Conservation (phyloP, 2,797 vertebrate species). For the Bradypodion pumilum region DNA sequence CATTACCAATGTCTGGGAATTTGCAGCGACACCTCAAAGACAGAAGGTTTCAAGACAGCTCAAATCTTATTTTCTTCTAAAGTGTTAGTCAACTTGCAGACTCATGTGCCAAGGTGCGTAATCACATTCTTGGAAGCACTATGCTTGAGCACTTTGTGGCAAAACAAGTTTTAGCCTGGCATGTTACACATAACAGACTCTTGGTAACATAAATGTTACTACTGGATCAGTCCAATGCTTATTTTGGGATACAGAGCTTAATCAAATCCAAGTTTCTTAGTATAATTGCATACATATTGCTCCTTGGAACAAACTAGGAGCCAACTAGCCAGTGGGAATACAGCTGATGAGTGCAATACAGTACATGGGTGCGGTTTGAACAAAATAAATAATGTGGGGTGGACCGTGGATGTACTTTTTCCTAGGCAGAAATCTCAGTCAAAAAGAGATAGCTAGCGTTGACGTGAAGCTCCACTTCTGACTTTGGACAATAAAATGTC, state of each 20-base stretch:
- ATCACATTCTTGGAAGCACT: neutral
- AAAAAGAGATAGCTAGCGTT: conserved; percentile 9
- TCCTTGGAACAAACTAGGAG: neutral
- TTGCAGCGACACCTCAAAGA: neutral
- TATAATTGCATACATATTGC: neutral
- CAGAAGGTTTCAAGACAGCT: neutral
- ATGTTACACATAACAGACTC: neutral
- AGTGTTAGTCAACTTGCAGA: neutral
- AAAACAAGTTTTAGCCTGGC: neutral
- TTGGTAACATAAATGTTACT: no score
- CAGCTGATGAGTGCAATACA: neutral
- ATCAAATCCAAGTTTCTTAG: neutral
- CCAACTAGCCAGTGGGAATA: neutral
- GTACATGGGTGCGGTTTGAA: conserved; percentile 8
- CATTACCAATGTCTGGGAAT: neutral
- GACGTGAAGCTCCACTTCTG: neutral
- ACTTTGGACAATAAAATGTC: neutral
- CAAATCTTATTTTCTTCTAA: neutral
- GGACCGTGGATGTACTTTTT: neutral
- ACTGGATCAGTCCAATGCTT: neutral
- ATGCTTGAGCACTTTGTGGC: neutral
- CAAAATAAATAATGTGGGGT: neutral
- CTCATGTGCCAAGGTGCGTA: neutral
- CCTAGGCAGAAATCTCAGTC: conserved; percentile 13
- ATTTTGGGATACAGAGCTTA: neutral